Conservation (phyloP, 2,113 vertebrate genomes). For the Isichthys henryi region DNA sequence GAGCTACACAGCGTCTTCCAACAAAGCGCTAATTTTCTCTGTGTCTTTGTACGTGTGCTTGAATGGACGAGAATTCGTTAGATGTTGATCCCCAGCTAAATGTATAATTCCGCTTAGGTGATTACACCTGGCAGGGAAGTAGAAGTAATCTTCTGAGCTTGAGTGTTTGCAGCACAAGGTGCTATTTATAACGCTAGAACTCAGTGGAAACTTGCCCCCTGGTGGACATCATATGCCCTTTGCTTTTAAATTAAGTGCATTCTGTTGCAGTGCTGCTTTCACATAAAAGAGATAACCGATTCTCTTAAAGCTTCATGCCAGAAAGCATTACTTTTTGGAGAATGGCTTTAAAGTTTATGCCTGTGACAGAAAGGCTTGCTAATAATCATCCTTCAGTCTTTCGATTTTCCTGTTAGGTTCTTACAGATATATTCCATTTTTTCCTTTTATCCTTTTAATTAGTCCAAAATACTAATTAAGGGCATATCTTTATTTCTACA, state of each 20-base stretch:
- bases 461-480: neutral
- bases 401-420: neutral
- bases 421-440: neutral
- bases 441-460: neutral
- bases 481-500: conserved; percentile 42
- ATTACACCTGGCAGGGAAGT: conserved; percentile 38
- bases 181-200: conserved; percentile 29
- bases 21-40: neutral
- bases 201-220: conserved; percentile 31
- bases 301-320: neutral
- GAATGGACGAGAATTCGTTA: neutral
- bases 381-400: neutral
- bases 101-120: conserved; percentile 36
- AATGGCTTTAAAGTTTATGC: neutral
- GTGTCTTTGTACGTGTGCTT: neutral
- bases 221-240: neutral
- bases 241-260: neutral
- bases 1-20: neutral
- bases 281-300: neutral
- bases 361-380: conserved; percentile 1
- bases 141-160: conserved; percentile 41
- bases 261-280: neutral
- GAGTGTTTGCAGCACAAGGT: conserved; percentile 24
- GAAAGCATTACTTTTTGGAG: conserved; percentile 17
- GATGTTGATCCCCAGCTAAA: conserved; percentile 32